Evolutionary conservation across 2,888 invertebrate genomes (phyloP).

Genomic region (Lepas anatifera): DNA sequence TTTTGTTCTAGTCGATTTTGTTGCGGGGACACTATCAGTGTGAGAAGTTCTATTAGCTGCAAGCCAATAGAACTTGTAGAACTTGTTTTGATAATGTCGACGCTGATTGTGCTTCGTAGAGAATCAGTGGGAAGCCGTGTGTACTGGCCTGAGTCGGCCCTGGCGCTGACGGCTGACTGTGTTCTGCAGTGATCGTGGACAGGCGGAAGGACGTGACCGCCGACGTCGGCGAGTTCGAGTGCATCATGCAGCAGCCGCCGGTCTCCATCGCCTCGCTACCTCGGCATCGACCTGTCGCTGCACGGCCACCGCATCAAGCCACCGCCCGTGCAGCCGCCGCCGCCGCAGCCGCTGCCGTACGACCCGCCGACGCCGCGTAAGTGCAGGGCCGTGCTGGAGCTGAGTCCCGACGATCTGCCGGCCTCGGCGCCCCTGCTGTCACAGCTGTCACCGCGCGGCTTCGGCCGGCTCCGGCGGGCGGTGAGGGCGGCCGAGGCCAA

Average conservation of each 20-base stretch:
- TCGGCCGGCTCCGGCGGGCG: constrained; percentile 3
- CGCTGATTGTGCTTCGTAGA: too few relatives aligned
- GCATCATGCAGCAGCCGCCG: constrained; percentile 22
- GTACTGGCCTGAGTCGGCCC: neutral
- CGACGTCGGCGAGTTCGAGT: constrained; percentile 25
- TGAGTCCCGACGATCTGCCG: neutral
- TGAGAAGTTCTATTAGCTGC: too few relatives aligned
- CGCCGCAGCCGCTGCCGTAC: neutral
- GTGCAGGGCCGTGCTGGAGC: neutral
- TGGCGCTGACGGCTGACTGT: neutral
- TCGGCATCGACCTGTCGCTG: constrained; percentile 24
- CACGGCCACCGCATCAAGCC: constrained; percentile 5
- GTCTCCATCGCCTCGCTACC: constrained; percentile 23
- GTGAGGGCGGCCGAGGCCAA: neutral
- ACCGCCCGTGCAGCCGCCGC: neutral
- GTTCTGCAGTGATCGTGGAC: constrained; percentile 25
- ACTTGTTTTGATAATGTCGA: too few relatives aligned
- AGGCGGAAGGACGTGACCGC: constrained; percentile 20
- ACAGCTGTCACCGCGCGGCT: constrained; percentile 3
- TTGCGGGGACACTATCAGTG: too few relatives aligned
- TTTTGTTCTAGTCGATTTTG: too few relatives aligned
- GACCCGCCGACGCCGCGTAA: neutral
- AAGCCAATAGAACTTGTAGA: too few relatives aligned
- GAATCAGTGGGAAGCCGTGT: too few relatives aligned
- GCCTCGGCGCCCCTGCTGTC: neutral